These are phyloP conservation scores for Benitochromis conjunctus DNA, from an alignment of 2,113 vertebrate species.

Conservation along the genomic window DNA sequence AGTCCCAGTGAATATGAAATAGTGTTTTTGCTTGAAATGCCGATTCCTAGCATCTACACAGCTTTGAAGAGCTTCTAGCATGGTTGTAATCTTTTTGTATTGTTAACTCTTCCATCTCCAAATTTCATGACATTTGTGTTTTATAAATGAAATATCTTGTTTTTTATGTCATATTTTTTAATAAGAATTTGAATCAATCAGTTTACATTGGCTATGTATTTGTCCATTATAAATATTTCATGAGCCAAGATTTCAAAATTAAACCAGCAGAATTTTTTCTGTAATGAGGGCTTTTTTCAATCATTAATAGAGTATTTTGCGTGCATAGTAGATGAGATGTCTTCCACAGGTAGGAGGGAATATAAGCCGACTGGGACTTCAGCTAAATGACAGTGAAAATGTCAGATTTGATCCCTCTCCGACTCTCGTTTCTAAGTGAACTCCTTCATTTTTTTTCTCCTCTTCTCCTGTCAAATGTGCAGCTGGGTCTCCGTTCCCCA, in stretches of 20 bases:
- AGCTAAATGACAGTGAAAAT: slow-evolving; percentile 27
- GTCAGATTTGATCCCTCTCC: slow-evolving; percentile 23
- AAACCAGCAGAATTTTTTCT: neutral
- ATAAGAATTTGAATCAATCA: neutral
- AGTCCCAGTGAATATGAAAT: too few species aligned
- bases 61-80: neutral
- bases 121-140: neutral
- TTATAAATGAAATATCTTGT: neutral
- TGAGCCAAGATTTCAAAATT: neutral
- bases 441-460: neutral
- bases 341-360: neutral
- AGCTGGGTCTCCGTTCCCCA: slow-evolving; percentile 13
- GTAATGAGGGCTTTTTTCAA: neutral
- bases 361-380: slow-evolving; percentile 10
- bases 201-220: neutral
- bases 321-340: neutral
- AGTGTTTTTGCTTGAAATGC: neutral
- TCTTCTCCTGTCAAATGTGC: slow-evolving; percentile 17
- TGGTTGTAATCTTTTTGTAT: neutral
- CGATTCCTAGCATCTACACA: neutral
- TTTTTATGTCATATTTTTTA: neutral
- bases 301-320: slow-evolving; percentile 9
- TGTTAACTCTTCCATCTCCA: neutral
- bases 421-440: neutral
- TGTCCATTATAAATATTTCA: neutral